Evolutionary conservation across 1,140 invertebrate genomes (phyloP), one percentile per base, ranked within the genome.

Genomic region (Bombus balteatus): DNA sequence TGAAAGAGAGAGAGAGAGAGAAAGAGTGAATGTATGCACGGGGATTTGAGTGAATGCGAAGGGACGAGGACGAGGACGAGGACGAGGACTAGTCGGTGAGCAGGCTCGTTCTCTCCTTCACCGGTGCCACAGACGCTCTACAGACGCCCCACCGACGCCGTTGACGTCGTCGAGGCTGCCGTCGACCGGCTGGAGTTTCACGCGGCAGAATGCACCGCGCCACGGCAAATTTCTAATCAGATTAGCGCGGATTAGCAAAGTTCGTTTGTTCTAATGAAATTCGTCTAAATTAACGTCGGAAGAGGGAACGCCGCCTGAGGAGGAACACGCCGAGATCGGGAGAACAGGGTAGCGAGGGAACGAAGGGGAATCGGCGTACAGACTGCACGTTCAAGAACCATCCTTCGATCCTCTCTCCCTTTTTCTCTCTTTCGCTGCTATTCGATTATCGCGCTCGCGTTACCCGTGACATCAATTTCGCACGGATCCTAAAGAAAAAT

Each of bases 261-360:
- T 95, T 95, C 95, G 94, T 95, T 95, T 95, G 94, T 95, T 94
- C 95, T 95, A 95, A 95, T 94, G 94, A 95, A 95, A 95, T 95
- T 95, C 94, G 94, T 95, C 93, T 95, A 95, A 95, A 90, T 90
- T 90, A 90, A 90, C 89, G 89, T 90, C 89, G 89, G 77, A 80
- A 83, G 89, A 86, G 86, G 88, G 81, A 80, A 37, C 43, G n/a
- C 65, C 39, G 76, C 28, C 65, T 65, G 43, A 71, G 82, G 65
- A 83, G 82, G 66, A 84, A 28, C 66, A 39, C 47, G n/a, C 47
- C 28, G 47, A 8, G 47, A 77, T 57, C 62, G 34, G 37, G 62
- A 70, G 87, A 66, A 81, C 80, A 71, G 79, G 90, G 85, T 66
- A 79, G 37, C 8, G 73, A n/a, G 75, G 74, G 66, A 65, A 53